Conservation (phyloP, 1,140 invertebrate species). For the Drosophila triauraria region DNA sequence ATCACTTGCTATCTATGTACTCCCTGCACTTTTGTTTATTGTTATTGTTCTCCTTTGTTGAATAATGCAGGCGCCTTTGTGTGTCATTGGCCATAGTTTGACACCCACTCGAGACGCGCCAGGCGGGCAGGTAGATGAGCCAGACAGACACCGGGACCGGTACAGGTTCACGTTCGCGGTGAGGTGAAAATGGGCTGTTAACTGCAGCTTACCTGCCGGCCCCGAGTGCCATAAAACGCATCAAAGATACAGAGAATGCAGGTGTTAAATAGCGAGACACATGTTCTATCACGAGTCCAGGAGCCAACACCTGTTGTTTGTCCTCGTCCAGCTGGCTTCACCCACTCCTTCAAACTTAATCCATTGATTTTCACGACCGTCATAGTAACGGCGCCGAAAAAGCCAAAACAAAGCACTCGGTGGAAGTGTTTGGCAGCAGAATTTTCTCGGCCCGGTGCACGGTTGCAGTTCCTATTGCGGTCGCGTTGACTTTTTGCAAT, state of each 20-base stretch:
- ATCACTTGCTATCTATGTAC: constrained; percentile 23
- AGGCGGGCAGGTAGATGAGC: constrained; percentile 34
- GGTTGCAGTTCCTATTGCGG: constrained; percentile 31
- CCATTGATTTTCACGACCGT: constrained; percentile 56
- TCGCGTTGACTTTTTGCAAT: constrained; percentile 36
- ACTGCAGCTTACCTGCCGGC: constrained; percentile 36
- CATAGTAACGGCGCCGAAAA: constrained; percentile 41
- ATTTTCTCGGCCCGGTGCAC: constrained; percentile 17
- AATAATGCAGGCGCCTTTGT: constrained; percentile 49
- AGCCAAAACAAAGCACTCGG: constrained; percentile 49
- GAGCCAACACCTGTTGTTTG: constrained; percentile 48
- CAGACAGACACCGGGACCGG: background rate
- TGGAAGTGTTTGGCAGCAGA: constrained; percentile 26
- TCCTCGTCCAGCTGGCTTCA: constrained; percentile 8
- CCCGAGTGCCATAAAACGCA: constrained; percentile 23
- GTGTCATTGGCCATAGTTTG: constrained; percentile 46
- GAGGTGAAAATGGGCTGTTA: constrained; percentile 36
- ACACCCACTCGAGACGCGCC: constrained; percentile 54
- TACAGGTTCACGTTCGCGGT: constrained; percentile 12
- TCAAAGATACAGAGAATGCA: constrained; percentile 11
- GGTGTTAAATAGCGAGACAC: constrained; percentile 13
- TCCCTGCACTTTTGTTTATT: constrained; percentile 38
- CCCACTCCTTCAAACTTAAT: background rate
- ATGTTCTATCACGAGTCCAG: constrained; percentile 11
- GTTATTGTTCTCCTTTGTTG: constrained; percentile 41